Evolutionary conservation across 2,888 invertebrate species (phyloP).

Genomic region (Diloba caeruleocephala): DNA sequence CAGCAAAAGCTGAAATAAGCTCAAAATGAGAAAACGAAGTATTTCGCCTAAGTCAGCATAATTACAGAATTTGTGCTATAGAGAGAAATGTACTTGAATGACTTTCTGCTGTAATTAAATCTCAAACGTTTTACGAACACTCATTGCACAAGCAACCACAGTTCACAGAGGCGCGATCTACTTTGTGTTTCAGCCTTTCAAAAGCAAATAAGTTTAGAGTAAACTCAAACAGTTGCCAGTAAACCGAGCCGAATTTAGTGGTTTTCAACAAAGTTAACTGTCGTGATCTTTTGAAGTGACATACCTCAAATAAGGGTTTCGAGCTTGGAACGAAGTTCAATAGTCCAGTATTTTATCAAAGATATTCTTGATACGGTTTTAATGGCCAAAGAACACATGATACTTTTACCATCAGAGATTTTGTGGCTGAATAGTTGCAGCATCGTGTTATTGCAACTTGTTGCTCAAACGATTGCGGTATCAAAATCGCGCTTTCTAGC

Average conservation of each 20-base stretch:
- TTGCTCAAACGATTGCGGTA: no score
- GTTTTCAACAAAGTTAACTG: slow-evolving; percentile 38
- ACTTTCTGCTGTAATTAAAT: slow-evolving; percentile 18
- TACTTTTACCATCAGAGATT: no score
- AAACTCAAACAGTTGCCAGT: slow-evolving; percentile 43
- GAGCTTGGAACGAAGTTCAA: slow-evolving; percentile 19
- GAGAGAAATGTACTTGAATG: slow-evolving; percentile 27
- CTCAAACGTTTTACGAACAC: slow-evolving; percentile 21
- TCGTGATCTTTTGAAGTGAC: slow-evolving; percentile 39
- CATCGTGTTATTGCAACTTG: no score
- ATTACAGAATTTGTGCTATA: slow-evolving; percentile 36
- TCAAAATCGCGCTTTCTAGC: no score
- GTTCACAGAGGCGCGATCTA: slow-evolving; percentile 20
- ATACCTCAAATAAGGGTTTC: slow-evolving; percentile 18
- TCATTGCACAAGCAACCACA: slow-evolving; percentile 4
- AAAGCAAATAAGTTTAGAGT: slow-evolving; percentile 46
- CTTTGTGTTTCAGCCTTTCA: slow-evolving; percentile 31
- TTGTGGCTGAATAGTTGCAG: no score
- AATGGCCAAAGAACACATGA: background rate
- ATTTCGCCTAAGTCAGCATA: slow-evolving; percentile 41
- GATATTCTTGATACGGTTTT: slow-evolving; percentile 12
- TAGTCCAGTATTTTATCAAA: slow-evolving; percentile 12
- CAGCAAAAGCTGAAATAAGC: slow-evolving; percentile 22
- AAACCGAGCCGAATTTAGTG: slow-evolving; percentile 37
- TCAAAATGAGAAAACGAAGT: slow-evolving; percentile 34